These are phyloP conservation scores for Yponomeuta malinellus DNA, from an alignment of 2,888 invertebrate genomes.

Conservation along the genomic window DNA sequence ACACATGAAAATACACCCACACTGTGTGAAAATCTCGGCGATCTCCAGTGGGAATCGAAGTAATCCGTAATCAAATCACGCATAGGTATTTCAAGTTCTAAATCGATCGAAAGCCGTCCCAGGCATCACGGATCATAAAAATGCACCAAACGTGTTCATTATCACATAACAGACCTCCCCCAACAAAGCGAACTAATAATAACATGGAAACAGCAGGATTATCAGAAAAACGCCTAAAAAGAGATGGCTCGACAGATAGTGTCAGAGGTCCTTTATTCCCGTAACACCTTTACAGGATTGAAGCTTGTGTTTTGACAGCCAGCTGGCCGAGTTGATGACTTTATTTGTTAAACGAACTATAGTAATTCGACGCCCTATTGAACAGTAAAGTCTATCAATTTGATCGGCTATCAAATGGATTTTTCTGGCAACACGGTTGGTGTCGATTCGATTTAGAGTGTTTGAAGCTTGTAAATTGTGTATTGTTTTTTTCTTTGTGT, in stretches of 20 bases:
- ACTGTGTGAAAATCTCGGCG: too few relatives aligned
- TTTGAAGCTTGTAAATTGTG: neutral
- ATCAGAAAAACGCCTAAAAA: constrained; percentile 54
- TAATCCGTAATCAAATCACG: too few relatives aligned
- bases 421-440: neutral
- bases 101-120: neutral
- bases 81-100: too few relatives aligned
- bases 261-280: constrained; percentile 30
- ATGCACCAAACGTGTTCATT: too few relatives aligned
- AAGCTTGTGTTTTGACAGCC: constrained; percentile 57
- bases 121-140: neutral
- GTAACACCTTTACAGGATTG: constrained; percentile 5
- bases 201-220: constrained; percentile 32
- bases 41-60: too few relatives aligned
- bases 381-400: constrained; percentile 28
- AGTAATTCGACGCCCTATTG: constrained; percentile 25
- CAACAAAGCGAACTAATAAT: constrained; percentile 26
- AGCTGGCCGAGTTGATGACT: constrained; percentile 40
- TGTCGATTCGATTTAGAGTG: neutral
- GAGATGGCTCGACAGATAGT: constrained; percentile 58
- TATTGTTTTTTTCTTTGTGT: neutral
- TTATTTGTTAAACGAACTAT: constrained; percentile 13
- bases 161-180: neutral
- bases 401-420: neutral
- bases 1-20: too few relatives aligned